phyloP scores from a whole-genome alignment of 2,113 vertebrate species.

The Uria lomvia region DNA sequence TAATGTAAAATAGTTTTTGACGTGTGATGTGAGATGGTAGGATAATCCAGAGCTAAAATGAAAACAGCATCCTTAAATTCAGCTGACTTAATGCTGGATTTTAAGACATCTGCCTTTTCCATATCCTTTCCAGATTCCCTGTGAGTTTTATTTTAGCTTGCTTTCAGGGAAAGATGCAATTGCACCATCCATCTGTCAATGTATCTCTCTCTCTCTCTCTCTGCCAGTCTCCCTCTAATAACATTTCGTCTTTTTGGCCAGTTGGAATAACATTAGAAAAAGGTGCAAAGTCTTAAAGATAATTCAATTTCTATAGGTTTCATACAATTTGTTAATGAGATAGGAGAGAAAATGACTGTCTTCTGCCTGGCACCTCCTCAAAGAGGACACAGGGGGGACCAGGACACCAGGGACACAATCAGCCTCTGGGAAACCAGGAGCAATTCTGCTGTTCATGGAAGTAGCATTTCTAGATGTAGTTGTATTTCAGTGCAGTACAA shows the following conservation, averaged over 20 bases:
- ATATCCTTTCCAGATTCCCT: not conserved
- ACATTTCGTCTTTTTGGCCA: not conserved
- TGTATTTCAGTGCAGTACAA: not conserved
- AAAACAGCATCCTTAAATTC: not conserved
- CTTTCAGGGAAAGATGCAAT: not conserved
- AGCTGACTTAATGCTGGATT: not conserved
- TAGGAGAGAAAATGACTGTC: not conserved
- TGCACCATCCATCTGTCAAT: not conserved
- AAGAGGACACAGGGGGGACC: not conserved
- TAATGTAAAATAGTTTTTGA: slow-evolving; percentile 8
- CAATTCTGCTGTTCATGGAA: not conserved
- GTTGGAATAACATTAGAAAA: not conserved
- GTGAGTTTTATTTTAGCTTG: not conserved
- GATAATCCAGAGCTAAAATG: slow-evolving; percentile 4
- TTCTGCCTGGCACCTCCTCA: not conserved
- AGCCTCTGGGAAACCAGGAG: not conserved
- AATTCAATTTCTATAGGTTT: not conserved
- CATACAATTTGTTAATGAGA: not conserved
- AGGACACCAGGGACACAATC: fast-evolving
- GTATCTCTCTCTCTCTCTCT: not conserved
- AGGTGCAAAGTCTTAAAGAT: not conserved
- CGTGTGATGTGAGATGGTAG: not conserved
- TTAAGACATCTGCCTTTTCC: slow-evolving; percentile 35
- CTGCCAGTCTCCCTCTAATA: not conserved
- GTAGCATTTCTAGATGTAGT: not conserved